Evolutionary conservation across 2,113 vertebrate species (phyloP).

Genomic region (Glaucidium brasilianum): DNA sequence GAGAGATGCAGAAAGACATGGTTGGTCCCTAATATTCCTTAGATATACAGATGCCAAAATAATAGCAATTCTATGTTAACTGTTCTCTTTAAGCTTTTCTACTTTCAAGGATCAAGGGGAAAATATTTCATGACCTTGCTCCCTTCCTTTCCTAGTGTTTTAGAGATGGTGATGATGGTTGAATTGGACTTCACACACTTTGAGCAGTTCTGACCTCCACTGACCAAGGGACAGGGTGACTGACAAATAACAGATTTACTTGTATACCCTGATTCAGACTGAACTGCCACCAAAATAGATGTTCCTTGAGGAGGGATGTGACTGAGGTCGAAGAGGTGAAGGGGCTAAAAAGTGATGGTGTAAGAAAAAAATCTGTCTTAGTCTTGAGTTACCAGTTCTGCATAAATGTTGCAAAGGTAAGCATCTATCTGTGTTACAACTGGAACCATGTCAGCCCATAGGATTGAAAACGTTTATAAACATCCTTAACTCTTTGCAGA

Average conservation of each 20-base stretch:
- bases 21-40: not conserved
- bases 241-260: not conserved
- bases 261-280: not conserved
- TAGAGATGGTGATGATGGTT: not conserved
- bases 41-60: not conserved
- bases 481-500: not conserved
- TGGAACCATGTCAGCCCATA: not conserved
- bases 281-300: not conserved
- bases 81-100: not conserved
- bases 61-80: not conserved
- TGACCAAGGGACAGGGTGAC: not conserved
- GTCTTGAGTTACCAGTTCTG: not conserved
- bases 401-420: not conserved
- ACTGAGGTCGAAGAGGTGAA: not conserved
- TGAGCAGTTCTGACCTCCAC: not conserved
- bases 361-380: not conserved
- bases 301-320: not conserved
- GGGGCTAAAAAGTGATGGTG: not conserved
- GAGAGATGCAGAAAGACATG: not conserved
- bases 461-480: not conserved
- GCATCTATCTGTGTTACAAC: not conserved
- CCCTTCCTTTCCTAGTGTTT: not conserved
- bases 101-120: not conserved
- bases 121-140: not conserved
- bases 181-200: not conserved